A percentile compares a stretch with the other conserved stretches of the same genome.
phyloP scores from a whole-genome alignment of 2,888 invertebrate species.

The Galerucella pusilla region DNA sequence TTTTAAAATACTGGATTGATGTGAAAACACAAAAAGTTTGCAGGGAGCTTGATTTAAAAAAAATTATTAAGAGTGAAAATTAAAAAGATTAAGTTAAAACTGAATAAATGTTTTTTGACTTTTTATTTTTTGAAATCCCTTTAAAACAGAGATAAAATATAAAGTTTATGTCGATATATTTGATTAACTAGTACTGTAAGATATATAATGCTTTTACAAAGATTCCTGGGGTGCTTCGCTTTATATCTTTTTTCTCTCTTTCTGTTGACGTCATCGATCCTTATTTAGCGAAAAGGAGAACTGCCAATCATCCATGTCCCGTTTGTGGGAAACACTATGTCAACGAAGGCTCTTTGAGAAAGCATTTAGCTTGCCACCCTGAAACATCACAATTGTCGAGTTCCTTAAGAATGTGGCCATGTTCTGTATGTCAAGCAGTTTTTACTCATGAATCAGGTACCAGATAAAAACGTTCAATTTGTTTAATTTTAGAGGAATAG shows the following conservation, averaged over 20 bases:
- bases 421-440: slow-evolving; percentile 94
- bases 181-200: slow-evolving; percentile 31
- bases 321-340: slow-evolving; percentile 96
- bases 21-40: no score
- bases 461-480: slow-evolving; percentile 31
- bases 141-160: not conserved
- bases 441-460: slow-evolving; percentile 94
- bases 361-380: slow-evolving; percentile 93
- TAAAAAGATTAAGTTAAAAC: no score
- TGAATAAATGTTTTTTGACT: no score
- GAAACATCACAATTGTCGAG: slow-evolving; percentile 88
- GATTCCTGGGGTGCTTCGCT: slow-evolving; percentile 65
- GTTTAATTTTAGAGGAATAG: slow-evolving; percentile 29
- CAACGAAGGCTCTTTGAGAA: slow-evolving; percentile 91
- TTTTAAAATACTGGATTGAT: no score
- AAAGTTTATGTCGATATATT: slow-evolving; percentile 41
- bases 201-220: slow-evolving; percentile 49
- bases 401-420: slow-evolving; percentile 94
- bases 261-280: slow-evolving; percentile 77
- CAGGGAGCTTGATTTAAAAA: no score
- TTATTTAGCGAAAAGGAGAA: slow-evolving; percentile 92
- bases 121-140: not conserved
- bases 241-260: slow-evolving; percentile 70
- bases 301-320: slow-evolving; percentile 94
- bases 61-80: no score